These are phyloP conservation scores for Slavum lentiscoides DNA, from an alignment of 2,888 invertebrate species.

Conservation along the genomic window DNA sequence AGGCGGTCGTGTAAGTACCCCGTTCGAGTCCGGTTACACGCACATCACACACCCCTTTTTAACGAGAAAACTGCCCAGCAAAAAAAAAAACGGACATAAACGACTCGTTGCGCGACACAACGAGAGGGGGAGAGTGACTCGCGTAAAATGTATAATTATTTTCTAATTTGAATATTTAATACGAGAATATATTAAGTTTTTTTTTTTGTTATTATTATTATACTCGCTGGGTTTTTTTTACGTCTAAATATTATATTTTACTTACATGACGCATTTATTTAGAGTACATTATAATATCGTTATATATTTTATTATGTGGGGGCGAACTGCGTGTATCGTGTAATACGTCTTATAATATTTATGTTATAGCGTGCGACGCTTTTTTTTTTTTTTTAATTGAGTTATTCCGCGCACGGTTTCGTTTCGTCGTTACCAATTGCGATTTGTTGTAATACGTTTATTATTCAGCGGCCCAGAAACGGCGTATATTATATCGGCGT, in stretches of 20 bases:
- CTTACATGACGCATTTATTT: too few relatives aligned
- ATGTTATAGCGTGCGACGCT: conserved; percentile 22
- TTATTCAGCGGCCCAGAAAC: conserved; percentile 15
- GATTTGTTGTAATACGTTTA: background rate
- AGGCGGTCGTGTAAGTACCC: background rate
- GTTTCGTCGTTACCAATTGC: conserved; percentile 19
- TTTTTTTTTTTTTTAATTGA: conserved; percentile 29
- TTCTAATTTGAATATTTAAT: conserved; percentile 1
- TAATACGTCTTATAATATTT: background rate
- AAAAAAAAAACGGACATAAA: too few relatives aligned
- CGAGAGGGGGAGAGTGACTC: background rate
- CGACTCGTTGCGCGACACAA: too few relatives aligned
- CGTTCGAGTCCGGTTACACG: conserved; percentile 11
- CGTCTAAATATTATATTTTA: too few relatives aligned
- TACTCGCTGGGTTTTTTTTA: too few relatives aligned
- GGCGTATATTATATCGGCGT: background rate
- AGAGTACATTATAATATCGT: background rate
- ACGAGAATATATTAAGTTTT: conserved; percentile 10
- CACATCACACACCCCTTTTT: conserved; percentile 41
- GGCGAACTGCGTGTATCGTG: background rate
- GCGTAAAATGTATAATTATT: conserved; percentile 9
- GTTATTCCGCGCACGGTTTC: conserved; percentile 29
- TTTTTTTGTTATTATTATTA: background rate
- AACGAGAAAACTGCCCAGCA: conserved; percentile 27
- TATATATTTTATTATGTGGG: conserved; percentile 9